phyloP scores from a whole-genome alignment of 2,797 vertebrate species.

The Enteromius mattozi region DNA sequence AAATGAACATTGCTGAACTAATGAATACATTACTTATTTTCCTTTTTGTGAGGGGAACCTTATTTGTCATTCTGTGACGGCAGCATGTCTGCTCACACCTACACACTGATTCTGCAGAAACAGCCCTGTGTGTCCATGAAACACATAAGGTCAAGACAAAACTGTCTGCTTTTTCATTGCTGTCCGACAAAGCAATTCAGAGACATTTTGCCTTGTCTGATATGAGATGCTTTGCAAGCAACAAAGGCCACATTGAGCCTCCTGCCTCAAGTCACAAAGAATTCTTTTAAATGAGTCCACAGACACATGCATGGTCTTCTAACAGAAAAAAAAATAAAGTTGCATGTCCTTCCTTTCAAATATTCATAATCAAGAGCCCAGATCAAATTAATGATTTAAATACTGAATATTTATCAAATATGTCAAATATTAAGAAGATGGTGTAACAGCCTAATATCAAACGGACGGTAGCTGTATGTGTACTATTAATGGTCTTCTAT shows the following conservation, averaged over 20 bases:
- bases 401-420: background rate
- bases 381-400: background rate
- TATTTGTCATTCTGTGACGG: constrained; percentile 50
- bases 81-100: constrained; percentile 66
- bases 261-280: constrained; percentile 56
- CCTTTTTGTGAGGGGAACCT: background rate
- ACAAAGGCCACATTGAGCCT: constrained; percentile 80
- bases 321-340: constrained; percentile 67
- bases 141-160: constrained; percentile 49
- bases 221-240: constrained; percentile 60
- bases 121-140: constrained; percentile 22
- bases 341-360: constrained; percentile 64
- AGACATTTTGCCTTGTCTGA: constrained; percentile 70
- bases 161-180: constrained; percentile 69
- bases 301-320: constrained; percentile 71
- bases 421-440: background rate
- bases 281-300: constrained; percentile 62
- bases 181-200: constrained; percentile 63
- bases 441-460: background rate
- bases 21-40: constrained; percentile 14
- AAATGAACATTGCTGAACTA: constrained; percentile 16
- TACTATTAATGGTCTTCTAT: constrained; percentile 8
- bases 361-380: constrained; percentile 48
- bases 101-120: constrained; percentile 71
- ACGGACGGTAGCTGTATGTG: background rate